These are phyloP conservation scores for Esox niger DNA, from an alignment of 2,113 vertebrate genomes.

Conservation along the genomic window DNA sequence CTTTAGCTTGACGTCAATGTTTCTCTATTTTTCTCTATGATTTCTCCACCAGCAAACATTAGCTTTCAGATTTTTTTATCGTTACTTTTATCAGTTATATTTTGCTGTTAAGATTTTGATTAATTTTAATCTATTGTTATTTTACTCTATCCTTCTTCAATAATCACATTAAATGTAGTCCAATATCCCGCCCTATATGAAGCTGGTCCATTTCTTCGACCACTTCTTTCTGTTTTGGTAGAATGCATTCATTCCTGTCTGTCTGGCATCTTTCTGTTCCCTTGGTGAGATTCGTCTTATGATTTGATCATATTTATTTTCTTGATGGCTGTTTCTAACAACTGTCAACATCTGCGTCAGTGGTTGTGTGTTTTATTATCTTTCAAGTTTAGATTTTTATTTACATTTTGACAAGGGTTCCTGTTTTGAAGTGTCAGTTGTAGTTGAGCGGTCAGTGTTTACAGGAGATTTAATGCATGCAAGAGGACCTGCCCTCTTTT, in stretches of 20 bases:
- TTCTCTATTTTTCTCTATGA: slow-evolving; percentile 61
- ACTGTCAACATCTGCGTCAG: slow-evolving; percentile 60
- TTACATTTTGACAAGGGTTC: slow-evolving; percentile 37
- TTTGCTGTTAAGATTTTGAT: slow-evolving; percentile 62
- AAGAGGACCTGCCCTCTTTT: slow-evolving; percentile 32
- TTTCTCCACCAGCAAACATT: slow-evolving; percentile 55
- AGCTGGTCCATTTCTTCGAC: slow-evolving; percentile 70
- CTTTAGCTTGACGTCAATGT: slow-evolving; percentile 97
- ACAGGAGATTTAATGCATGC: slow-evolving; percentile 43
- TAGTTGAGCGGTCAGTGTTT: slow-evolving; percentile 25
- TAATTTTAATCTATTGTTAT: slow-evolving; percentile 48
- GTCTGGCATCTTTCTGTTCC: slow-evolving; percentile 81
- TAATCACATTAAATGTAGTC: slow-evolving; percentile 76
- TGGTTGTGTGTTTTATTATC: slow-evolving; percentile 61
- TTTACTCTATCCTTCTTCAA: slow-evolving; percentile 64
- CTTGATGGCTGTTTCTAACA: slow-evolving; percentile 57
- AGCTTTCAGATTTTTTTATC: slow-evolving; percentile 58
- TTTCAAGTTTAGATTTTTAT: slow-evolving; percentile 36
- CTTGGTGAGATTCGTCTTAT: slow-evolving; percentile 73
- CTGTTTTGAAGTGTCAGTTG: slow-evolving; percentile 49
- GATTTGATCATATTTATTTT: slow-evolving; percentile 63
- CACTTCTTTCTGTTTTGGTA: slow-evolving; percentile 73
- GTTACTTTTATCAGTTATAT: slow-evolving; percentile 52
- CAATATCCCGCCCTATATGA: slow-evolving; percentile 76
- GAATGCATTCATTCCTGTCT: slow-evolving; percentile 87